A percentile compares a stretch with the other conserved stretches of the same genome.
phyloP scores from a whole-genome alignment of 2,888 invertebrate genomes.

The Nasonovia ribisnigri region DNA sequence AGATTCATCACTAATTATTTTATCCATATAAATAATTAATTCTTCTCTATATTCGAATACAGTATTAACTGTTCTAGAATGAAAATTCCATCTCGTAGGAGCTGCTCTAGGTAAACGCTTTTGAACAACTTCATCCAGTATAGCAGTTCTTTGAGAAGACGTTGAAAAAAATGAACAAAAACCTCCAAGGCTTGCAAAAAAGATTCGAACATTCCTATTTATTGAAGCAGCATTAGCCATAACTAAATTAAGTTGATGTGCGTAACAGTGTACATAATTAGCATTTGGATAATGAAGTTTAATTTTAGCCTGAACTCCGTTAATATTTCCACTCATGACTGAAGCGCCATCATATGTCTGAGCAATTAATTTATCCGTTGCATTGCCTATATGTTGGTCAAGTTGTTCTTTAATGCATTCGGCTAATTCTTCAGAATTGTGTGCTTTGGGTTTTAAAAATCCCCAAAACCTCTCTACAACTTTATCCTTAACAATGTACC shows the following conservation, averaged over 20 bases:
- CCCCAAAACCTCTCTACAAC: constrained; percentile 10
- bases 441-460: neutral
- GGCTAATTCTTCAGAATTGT: constrained; percentile 17
- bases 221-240: too few relatives aligned
- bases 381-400: constrained; percentile 14
- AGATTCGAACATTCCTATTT: too few relatives aligned
- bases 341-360: constrained; percentile 13
- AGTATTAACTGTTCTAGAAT: too few relatives aligned
- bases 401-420: constrained; percentile 22
- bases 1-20: neutral
- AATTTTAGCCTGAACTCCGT: too few relatives aligned
- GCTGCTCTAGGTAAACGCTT: too few relatives aligned
- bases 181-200: neutral
- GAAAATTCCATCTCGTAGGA: too few relatives aligned
- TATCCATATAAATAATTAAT: neutral
- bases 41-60: neutral
- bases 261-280: too few relatives aligned
- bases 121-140: too few relatives aligned
- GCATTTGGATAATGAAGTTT: too few relatives aligned
- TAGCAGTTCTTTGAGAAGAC: neutral
- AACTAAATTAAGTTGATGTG: too few relatives aligned
- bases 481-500: constrained; percentile 10
- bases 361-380: constrained; percentile 12
- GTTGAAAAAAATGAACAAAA: neutral
- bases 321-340: neutral